Conservation (phyloP, 2,113 vertebrate genomes). For the Chaenogobius annularis region DNA sequence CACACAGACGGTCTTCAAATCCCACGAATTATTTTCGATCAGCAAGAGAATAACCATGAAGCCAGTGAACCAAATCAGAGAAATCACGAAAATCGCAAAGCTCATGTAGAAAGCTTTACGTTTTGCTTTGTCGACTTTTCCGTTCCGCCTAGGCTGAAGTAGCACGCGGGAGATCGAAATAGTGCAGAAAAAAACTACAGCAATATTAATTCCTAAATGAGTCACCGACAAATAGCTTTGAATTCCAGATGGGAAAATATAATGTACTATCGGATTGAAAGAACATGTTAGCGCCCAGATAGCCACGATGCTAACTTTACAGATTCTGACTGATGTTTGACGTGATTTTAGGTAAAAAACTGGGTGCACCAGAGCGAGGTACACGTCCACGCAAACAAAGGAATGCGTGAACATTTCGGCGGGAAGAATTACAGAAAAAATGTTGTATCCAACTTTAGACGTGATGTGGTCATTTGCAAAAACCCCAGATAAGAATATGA, state of each 20-base stretch:
- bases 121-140: background rate
- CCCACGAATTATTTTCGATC: no score
- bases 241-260: background rate
- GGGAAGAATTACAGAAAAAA: accelerated
- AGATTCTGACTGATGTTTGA: background rate
- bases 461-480: background rate
- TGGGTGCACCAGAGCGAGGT: conserved; percentile 27
- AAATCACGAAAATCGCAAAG: background rate
- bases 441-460: accelerated
- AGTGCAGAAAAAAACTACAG: background rate
- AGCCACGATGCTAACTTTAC: background rate
- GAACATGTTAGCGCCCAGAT: background rate
- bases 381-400: conserved; percentile 22
- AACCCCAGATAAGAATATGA: background rate
- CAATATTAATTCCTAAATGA: background rate
- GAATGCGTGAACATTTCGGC: background rate
- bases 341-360: conserved; percentile 16
- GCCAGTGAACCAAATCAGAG: background rate
- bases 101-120: background rate
- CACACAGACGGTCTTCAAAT: background rate
- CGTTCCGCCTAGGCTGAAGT: background rate
- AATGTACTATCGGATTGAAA: background rate
- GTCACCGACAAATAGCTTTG: background rate
- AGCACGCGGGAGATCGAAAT: background rate
- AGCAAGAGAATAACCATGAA: background rate